Conservation (phyloP, 1,140 invertebrate species). For the Drosophila cardini region DNA sequence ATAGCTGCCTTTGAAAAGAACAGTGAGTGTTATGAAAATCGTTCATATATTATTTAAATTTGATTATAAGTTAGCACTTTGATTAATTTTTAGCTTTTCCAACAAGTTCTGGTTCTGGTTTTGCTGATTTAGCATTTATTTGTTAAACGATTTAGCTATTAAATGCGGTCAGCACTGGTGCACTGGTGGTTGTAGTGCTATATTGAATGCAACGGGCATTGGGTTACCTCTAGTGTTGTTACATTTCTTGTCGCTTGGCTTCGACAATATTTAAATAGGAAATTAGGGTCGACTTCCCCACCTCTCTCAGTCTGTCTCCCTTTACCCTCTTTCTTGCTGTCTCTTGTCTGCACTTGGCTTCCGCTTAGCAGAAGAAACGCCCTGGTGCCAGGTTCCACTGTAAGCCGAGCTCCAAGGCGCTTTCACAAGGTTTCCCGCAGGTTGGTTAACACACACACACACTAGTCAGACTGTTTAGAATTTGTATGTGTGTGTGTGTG, state of each 20-base stretch:
- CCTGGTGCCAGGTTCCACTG: constrained; percentile 18
- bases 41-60: too few relatives aligned
- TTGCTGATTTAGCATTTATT: too few relatives aligned
- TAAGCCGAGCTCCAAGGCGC: constrained; percentile 45
- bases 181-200: constrained; percentile 17
- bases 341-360: constrained; percentile 45
- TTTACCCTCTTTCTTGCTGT: neutral
- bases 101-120: too few relatives aligned
- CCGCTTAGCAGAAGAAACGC: constrained; percentile 35
- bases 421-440: constrained; percentile 60
- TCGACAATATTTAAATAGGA: constrained; percentile 65
- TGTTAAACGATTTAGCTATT: too few relatives aligned
- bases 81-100: too few relatives aligned
- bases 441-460: constrained; percentile 28
- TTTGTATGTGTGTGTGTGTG: too few relatives aligned
- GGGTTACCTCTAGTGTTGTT: constrained; percentile 44
- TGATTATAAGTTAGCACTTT: too few relatives aligned
- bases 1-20: too few relatives aligned
- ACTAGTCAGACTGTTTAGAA: constrained; percentile 8
- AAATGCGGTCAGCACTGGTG: neutral
- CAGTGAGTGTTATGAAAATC: too few relatives aligned
- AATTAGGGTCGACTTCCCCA: constrained; percentile 58
- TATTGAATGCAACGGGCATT: constrained; percentile 44
- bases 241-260: constrained; percentile 43
- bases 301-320: constrained; percentile 17